Evolutionary conservation across 2,888 invertebrate genomes (phyloP).

Genomic region (Tetheella fluctuosa): DNA sequence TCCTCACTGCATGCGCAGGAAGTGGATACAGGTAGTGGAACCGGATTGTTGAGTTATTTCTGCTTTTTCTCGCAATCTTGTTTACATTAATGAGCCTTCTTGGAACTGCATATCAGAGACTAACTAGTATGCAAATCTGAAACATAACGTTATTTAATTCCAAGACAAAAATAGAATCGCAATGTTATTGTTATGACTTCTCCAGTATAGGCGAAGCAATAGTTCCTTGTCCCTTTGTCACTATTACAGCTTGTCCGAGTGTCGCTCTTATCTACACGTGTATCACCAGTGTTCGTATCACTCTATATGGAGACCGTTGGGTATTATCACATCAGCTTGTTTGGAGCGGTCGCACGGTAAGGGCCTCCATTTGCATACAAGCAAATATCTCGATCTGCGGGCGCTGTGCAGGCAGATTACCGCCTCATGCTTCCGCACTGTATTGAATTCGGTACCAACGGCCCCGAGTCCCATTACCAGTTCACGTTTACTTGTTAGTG

Average conservation of each 20-base stretch:
- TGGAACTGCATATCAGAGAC: constrained; percentile 50
- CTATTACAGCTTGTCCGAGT: constrained; percentile 68
- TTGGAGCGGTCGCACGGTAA: constrained; percentile 72
- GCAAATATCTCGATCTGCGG: constrained; percentile 77
- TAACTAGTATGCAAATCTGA: constrained; percentile 41
- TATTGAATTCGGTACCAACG: constrained; percentile 76
- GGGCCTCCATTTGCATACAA: constrained; percentile 80
- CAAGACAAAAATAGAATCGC: constrained; percentile 35
- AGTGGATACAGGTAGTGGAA: constrained; percentile 51
- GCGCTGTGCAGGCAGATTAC: constrained; percentile 70
- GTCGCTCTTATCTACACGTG: constrained; percentile 76
- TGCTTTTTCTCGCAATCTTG: constrained; percentile 52
- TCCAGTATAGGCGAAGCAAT: constrained; percentile 44
- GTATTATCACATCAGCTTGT: constrained; percentile 81
- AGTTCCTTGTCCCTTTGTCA: constrained; percentile 74
- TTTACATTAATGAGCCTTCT: constrained; percentile 58
- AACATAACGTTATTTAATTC: constrained; percentile 36
- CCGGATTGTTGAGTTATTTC: constrained; percentile 62
- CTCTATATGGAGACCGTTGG: constrained; percentile 75
- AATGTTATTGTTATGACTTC: constrained; percentile 48
- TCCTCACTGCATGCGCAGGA: constrained; percentile 56
- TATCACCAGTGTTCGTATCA: constrained; percentile 74
- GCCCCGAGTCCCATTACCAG: constrained; percentile 68
- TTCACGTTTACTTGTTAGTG: constrained; percentile 76
- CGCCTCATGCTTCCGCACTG: constrained; percentile 74